These are phyloP conservation scores for Cirrhinus mrigala DNA, from an alignment of 2,797 vertebrate species.

Conservation along the genomic window DNA sequence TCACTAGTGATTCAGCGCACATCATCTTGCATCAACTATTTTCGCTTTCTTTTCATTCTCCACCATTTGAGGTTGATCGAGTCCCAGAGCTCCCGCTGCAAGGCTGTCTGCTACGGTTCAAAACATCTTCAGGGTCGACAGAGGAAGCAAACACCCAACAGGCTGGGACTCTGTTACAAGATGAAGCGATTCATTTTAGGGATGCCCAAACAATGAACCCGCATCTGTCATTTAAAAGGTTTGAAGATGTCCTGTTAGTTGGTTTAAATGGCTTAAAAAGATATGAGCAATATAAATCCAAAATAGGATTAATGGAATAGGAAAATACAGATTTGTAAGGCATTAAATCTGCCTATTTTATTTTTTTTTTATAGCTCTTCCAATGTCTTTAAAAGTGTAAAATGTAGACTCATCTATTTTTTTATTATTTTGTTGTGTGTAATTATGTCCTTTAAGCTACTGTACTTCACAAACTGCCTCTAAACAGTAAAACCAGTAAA, in stretches of 20 bases:
- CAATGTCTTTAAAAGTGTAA: background rate
- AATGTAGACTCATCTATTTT: background rate
- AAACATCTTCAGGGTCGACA: constrained; percentile 36
- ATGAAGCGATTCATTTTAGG: constrained; percentile 34
- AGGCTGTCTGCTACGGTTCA: constrained; percentile 33
- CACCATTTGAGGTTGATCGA: constrained; percentile 28
- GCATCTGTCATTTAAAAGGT: constrained; percentile 13
- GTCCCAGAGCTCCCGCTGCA: constrained; percentile 38
- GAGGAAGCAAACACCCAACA: constrained; percentile 38
- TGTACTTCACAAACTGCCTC: background rate
- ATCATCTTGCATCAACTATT: constrained; percentile 38
- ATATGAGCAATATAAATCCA: background rate
- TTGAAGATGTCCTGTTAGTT: background rate
- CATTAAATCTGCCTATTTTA: too few species aligned
- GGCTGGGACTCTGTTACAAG: constrained; percentile 8
- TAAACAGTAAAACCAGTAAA: background rate
- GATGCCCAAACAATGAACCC: constrained; percentile 30
- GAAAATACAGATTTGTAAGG: background rate
- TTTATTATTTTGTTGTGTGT: background rate
- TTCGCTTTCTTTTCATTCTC: constrained; percentile 43
- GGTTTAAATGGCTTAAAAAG: background rate
- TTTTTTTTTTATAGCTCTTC: background rate
- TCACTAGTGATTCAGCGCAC: constrained; percentile 15
- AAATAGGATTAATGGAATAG: background rate
- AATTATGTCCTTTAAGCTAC: background rate